Base-by-base conservation (phyloP, 2,113 vertebrate species). In the Marmota flaviventris region DNA sequence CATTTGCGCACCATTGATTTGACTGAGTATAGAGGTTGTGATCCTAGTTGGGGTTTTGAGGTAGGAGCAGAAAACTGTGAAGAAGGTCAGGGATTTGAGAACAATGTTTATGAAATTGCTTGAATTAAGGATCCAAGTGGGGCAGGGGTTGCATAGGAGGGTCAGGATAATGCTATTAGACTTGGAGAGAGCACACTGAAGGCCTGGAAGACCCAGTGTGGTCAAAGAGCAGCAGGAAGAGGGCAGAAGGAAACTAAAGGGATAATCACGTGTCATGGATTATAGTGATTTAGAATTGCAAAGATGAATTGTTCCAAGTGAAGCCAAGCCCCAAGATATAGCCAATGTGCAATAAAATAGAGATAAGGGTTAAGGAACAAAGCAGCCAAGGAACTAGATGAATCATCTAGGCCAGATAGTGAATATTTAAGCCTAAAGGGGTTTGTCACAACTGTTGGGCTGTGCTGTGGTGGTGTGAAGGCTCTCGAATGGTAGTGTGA, bases 31-130 rank as follows among this genome's bases (percentile, higher is more conserved):
- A 84, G 25, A 89, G 42, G n/a, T 34, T 85, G 45, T 87, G 79
- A 93, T 72, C 51, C n/a, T 94, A n/a, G 10, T 37, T 91, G 69
- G 78, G 89, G 8, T 93, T 93, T 96, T 48, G 53, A 89, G 10
- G 20, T 65, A 58, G 78, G 75, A 81, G 10, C 34, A 95, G 45
- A 83, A 63, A 37, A 89, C 25, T n/a, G 22, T 79, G 17, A 79
- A 88, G n/a, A 37, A 29, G 34, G 32, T 18, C n/a, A 92, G 48
- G 70, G 73, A 79, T 34, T 86, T 92, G 56, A 79, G 39, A 93
- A 65, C 39, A 25, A 69, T 45, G 39, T 4, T 69, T 89, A 39
- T 45, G 9, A 92, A 88, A 24, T 51, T 95, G 75, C 48, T 76
- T 86, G 14, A 65, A 51, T 3, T 4, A 51, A 79, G 27, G 4